phyloP scores from a whole-genome alignment of 1,140 invertebrate species.

The Halesus radiatus region DNA sequence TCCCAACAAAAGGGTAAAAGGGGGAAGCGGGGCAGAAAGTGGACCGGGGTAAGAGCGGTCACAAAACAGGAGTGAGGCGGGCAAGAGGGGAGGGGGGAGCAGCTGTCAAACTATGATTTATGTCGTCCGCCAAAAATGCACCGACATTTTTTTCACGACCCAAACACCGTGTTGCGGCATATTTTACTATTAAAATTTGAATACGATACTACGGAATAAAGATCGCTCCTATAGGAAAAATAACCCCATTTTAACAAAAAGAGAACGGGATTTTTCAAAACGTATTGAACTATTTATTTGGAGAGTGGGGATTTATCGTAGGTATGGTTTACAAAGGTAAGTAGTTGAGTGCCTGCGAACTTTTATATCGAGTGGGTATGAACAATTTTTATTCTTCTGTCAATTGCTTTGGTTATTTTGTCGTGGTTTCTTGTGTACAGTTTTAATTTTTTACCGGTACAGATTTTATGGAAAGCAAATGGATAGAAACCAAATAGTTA shows the following conservation, averaged over 20 bases:
- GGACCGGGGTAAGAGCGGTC: not conserved
- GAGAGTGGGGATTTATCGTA: no score
- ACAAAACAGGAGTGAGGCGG: not conserved
- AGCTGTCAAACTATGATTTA: conserved; percentile 58
- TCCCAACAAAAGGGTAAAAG: conserved; percentile 7
- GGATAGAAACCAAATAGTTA: no score
- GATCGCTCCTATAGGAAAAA: not conserved
- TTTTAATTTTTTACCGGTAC: no score
- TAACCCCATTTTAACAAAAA: not conserved
- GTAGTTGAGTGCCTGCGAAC: no score
- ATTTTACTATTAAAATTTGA: conserved; percentile 56
- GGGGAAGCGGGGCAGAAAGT: conserved; percentile 5
- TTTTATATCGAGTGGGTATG: no score
- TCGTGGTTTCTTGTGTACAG: no score
- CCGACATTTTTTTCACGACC: conserved; percentile 49
- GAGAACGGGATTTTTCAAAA: not conserved
- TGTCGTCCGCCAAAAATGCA: conserved; percentile 54
- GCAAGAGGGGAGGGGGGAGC: conserved; percentile 29
- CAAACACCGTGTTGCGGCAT: conserved; percentile 54
- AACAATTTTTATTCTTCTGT: no score
- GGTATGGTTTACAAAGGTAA: no score
- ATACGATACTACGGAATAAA: conserved; percentile 28
- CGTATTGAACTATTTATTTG: no score
- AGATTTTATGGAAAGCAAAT: no score
- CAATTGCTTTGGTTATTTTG: no score